Evolutionary conservation across 2,797 vertebrate species (phyloP), one percentile per base, ranked within the genome.

Genomic region (Pangasius macronema): DNA sequence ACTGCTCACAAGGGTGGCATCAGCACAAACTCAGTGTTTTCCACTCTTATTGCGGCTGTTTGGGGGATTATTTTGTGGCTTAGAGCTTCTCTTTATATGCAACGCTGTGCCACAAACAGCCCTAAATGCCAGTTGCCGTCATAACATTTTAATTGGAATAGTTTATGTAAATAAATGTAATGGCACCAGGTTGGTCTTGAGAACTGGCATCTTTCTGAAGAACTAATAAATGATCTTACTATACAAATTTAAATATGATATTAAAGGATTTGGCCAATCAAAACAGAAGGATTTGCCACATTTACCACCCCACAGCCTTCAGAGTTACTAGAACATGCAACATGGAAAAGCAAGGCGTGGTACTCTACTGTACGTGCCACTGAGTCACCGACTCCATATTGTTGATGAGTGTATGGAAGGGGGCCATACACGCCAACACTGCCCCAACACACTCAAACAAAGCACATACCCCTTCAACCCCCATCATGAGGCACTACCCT

Each of bases 271-370:
- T 22, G n/a, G 82, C 86, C 82, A 89, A 85, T 85, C 75, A 79
- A 85, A 86, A 76, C 55, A 63, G 30, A 81, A 76, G 9, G 51
- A 49, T 18, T 85, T 85, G 88, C 67, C 63, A 68, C 86, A 72
- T 18, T 85, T 85, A 87, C 67, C 63, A 68, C 86, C 67, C 70
- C 83, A 87, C 68, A 82, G 75, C 30, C 79, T 85, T 83, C 33
- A 82, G 75, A 57, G 86, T 85, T 82, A 85, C 68, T 89, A 77
- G 70, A 81, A 79, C 70, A 87, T 84, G 87, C 67, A 86, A 88
- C 67, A 81, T 92, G 90, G 85, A 88, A 86, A 84, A 86, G 18
- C 33, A 67, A 92, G 93, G 93, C 91, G 93, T 91, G 93, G 92
- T 86, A 51, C n/a, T 85, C 39, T 86, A 72, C 51, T 87, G 72